Evolutionary conservation across 2,113 vertebrate species (phyloP).

Genomic region (Chlorodrepanis virens): DNA sequence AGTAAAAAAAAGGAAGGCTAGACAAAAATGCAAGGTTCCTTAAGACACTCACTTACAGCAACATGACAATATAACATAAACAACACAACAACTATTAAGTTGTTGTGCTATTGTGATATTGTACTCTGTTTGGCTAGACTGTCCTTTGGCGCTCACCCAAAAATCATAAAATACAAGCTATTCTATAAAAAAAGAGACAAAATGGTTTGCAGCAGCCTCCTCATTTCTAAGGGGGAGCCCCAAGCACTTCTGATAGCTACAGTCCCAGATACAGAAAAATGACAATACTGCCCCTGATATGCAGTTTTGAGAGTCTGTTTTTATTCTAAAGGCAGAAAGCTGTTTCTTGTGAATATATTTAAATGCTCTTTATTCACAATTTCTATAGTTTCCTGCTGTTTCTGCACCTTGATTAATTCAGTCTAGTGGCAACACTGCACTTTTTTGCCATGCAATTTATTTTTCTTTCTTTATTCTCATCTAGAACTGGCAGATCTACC

Average conservation of each 20-base stretch:
- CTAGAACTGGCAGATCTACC: background rate
- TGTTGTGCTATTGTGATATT: rapidly evolving
- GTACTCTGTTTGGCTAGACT: background rate
- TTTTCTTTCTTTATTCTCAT: background rate
- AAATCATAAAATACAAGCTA: background rate
- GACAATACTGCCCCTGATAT: background rate
- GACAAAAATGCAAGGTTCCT: background rate
- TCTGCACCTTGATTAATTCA: background rate
- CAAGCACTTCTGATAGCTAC: background rate
- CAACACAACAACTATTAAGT: background rate
- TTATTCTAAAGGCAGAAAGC: background rate
- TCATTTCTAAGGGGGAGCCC: background rate
- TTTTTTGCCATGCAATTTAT: background rate
- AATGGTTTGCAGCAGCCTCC: background rate
- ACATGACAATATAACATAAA: background rate
- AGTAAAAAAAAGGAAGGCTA: background rate
- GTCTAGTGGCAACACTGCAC: background rate
- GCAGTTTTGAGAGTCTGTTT: background rate
- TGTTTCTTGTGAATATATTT: background rate
- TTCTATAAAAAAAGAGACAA: background rate
- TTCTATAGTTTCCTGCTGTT: background rate
- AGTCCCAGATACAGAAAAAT: background rate
- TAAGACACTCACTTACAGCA: background rate
- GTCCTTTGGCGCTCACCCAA: background rate
- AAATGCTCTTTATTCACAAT: background rate